Evolutionary conservation across 2,113 vertebrate species (phyloP).

Genomic region (Herpailurus yagouaroundi): DNA sequence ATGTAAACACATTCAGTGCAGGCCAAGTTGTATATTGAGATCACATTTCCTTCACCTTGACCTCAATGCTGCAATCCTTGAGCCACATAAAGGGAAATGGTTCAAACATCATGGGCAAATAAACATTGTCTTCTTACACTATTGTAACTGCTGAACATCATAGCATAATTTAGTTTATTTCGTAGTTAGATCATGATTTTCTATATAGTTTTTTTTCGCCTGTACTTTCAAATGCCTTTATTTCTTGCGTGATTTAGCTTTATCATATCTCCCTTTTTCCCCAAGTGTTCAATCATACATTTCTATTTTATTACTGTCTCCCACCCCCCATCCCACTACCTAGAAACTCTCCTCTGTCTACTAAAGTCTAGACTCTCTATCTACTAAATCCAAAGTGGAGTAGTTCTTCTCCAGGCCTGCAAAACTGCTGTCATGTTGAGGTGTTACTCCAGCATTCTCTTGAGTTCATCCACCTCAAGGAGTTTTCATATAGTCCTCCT

Average conservation of each 20-base stretch:
- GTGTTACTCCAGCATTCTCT: not conserved
- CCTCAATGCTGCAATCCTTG: not conserved
- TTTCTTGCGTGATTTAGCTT: constrained; percentile 7
- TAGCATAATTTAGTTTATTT: not conserved
- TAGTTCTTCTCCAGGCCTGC: not conserved
- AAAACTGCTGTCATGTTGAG: not conserved
- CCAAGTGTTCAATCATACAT: not conserved
- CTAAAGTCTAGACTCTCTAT: not conserved
- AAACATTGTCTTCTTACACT: not conserved
- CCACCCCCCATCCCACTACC: not conserved
- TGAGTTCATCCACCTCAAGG: not conserved
- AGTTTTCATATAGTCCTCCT: not conserved
- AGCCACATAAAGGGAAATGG: not conserved
- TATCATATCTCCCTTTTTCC: not conserved
- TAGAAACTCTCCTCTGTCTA: not conserved
- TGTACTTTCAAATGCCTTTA: not conserved
- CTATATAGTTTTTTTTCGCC: not conserved
- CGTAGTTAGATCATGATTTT: not conserved
- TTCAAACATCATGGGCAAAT: not conserved
- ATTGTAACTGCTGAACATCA: not conserved
- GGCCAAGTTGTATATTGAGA: not conserved
- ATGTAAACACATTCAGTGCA: not conserved
- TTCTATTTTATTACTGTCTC: not conserved
- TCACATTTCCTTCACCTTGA: not conserved
- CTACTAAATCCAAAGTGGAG: not conserved